Evolutionary conservation across 2,888 invertebrate genomes (phyloP).

Genomic region (Hirudinaria manillensis): DNA sequence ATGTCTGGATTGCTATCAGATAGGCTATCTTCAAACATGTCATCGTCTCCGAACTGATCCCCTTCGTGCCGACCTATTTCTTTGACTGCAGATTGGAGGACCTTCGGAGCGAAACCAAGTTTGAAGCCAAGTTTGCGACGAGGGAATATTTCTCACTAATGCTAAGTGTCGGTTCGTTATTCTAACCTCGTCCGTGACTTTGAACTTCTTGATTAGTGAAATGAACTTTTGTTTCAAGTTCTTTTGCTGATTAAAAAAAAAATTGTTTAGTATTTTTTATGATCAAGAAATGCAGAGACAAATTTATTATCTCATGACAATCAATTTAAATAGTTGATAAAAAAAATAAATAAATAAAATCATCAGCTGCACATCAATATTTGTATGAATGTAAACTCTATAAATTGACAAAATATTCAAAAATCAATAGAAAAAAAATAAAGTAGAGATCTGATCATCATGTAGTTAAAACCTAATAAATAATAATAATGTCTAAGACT

Average conservation of each 20-base stretch:
- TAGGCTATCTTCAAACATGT: constrained; percentile 85
- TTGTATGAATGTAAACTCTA: too few relatives aligned
- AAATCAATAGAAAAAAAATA: too few relatives aligned
- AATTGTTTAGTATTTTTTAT: neutral
- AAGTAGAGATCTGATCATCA: too few relatives aligned
- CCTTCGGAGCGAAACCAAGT: constrained; percentile 38
- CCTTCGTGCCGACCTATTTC: constrained; percentile 46
- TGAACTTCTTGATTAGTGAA: constrained; percentile 84
- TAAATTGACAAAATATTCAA: too few relatives aligned
- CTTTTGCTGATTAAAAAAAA: constrained; percentile 64
- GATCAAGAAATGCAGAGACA: neutral
- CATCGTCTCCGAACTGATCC: constrained; percentile 60
- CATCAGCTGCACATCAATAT: too few relatives aligned
- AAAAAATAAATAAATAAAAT: too few relatives aligned
- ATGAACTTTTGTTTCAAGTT: constrained; percentile 96
- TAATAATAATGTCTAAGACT: too few relatives aligned
- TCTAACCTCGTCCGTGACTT: constrained; percentile 66
- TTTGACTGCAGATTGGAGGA: constrained; percentile 48
- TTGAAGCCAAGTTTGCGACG: neutral
- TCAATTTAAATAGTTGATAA: too few relatives aligned
- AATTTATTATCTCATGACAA: too few relatives aligned
- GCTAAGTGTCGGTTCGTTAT: neutral
- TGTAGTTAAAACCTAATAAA: too few relatives aligned
- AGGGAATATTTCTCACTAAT: too few relatives aligned
- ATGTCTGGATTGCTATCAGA: constrained; percentile 86